phyloP scores from a whole-genome alignment of 2,888 invertebrate species.

The Mellilla xanthometata region DNA sequence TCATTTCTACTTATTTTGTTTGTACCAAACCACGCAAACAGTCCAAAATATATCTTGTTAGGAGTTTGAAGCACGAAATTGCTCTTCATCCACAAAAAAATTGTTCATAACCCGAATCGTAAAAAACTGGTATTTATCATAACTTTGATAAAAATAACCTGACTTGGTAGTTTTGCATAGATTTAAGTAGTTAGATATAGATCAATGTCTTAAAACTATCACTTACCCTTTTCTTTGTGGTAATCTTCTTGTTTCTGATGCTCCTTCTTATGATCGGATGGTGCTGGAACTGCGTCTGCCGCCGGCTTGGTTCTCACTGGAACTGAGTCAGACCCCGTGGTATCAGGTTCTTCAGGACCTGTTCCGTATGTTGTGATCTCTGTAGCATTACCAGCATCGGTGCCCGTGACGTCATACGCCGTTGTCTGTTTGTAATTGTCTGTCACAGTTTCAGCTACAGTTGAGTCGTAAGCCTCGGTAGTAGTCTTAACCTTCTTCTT shows the following conservation, averaged over 20 bases:
- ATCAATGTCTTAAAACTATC: not conserved
- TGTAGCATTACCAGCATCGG: slow-evolving; percentile 1
- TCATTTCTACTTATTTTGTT: too few species aligned
- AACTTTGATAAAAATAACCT: too few species aligned
- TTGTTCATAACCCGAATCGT: too few species aligned
- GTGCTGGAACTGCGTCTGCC: slow-evolving; percentile 55
- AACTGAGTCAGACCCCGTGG: slow-evolving; percentile 32
- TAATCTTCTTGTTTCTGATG: slow-evolving; percentile 44
- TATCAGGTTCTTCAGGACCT: slow-evolving; percentile 16
- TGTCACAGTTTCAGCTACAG: slow-evolving; percentile 39
- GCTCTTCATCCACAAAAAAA: too few species aligned
- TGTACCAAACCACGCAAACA: too few species aligned
- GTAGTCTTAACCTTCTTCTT: slow-evolving; percentile 38
- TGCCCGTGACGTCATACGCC: slow-evolving; percentile 4
- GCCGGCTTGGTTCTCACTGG: slow-evolving; percentile 32
- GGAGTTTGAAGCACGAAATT: too few species aligned
- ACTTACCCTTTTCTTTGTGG: slow-evolving; percentile 59
- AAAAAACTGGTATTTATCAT: too few species aligned
- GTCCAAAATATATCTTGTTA: too few species aligned
- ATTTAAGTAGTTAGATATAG: too few species aligned
- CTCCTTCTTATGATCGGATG: slow-evolving; percentile 53
- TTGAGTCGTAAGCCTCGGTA: slow-evolving; percentile 36
- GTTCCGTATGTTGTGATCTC: slow-evolving; percentile 12
- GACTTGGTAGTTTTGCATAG: too few species aligned
- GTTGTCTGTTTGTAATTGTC: slow-evolving; percentile 30